These are phyloP conservation scores for Lemur catta DNA, from an alignment of 2,797 vertebrate genomes.

Conservation along the genomic window DNA sequence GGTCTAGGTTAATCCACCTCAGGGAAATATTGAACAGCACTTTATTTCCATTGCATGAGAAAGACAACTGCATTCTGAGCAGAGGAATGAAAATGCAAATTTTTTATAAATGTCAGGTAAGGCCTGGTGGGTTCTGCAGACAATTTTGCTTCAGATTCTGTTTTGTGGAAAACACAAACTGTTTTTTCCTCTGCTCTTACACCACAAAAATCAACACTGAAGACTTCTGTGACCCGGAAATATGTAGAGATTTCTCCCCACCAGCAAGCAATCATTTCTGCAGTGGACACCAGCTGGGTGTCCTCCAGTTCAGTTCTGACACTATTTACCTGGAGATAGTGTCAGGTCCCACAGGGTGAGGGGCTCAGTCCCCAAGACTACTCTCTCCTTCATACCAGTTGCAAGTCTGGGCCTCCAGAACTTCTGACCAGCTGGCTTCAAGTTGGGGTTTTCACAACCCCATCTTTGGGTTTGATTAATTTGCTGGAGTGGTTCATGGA, in stretches of 20 bases:
- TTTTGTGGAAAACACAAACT: neutral
- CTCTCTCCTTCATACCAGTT: neutral
- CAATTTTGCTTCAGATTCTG: neutral
- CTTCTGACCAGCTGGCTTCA: neutral
- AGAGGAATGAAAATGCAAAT: neutral
- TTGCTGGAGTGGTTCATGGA: neutral
- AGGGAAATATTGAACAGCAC: neutral
- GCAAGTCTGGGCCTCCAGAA: neutral
- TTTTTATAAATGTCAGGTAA: neutral
- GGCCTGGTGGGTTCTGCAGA: neutral
- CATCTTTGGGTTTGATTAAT: neutral
- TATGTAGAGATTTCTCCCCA: neutral
- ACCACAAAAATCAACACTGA: neutral
- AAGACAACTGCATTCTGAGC: neutral
- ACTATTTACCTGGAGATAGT: neutral
- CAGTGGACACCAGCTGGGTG: neutral
- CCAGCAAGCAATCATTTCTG: neutral
- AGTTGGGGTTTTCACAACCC: neutral
- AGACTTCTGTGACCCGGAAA: neutral
- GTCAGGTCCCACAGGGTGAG: neutral
- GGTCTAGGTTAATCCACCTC: neutral
- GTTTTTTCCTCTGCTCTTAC: neutral
- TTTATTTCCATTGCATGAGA: neutral
- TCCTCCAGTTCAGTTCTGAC: neutral
- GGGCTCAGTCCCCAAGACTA: neutral